Conservation (phyloP, 2,888 invertebrate species). For the Andrena minutula region DNA sequence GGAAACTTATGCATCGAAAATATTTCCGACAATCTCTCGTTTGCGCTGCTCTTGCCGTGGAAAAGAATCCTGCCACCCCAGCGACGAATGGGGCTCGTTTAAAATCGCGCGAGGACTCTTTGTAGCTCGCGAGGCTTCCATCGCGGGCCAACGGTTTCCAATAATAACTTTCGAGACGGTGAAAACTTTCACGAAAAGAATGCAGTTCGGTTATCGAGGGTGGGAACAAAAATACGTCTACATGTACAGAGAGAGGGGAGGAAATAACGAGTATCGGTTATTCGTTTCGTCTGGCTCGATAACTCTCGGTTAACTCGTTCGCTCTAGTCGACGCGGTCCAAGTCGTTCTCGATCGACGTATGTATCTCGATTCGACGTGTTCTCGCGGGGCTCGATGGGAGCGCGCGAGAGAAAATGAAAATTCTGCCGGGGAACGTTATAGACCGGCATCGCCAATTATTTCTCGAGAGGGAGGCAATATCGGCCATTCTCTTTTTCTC, state of each 20-base stretch:
- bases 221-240: background rate
- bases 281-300: constrained; percentile 29
- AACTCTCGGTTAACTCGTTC: constrained; percentile 16
- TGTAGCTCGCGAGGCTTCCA: constrained; percentile 32
- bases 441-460: constrained; percentile 2
- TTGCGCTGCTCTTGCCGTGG: background rate
- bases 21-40: constrained; percentile 20
- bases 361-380: background rate
- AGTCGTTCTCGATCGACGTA: constrained; percentile 8
- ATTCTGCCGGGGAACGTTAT: background rate
- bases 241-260: background rate
- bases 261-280: constrained; percentile 38
- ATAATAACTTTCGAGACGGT: constrained; percentile 45
- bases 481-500: background rate
- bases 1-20: constrained; percentile 38
- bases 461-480: constrained; percentile 2
- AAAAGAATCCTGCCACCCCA: constrained; percentile 26
- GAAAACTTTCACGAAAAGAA: constrained; percentile 41
- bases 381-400: background rate
- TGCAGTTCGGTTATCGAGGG: background rate
- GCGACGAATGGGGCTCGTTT: constrained; percentile 31
- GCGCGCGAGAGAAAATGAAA: constrained; percentile 1
- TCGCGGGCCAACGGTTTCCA: constrained; percentile 24
- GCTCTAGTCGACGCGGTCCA: background rate
- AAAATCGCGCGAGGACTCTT: constrained; percentile 39